Percentiles rank a stretch among this genome's conserved stretches.
phyloP scores from a whole-genome alignment of 2,113 vertebrate genomes.

The Galemys pyrenaicus region DNA sequence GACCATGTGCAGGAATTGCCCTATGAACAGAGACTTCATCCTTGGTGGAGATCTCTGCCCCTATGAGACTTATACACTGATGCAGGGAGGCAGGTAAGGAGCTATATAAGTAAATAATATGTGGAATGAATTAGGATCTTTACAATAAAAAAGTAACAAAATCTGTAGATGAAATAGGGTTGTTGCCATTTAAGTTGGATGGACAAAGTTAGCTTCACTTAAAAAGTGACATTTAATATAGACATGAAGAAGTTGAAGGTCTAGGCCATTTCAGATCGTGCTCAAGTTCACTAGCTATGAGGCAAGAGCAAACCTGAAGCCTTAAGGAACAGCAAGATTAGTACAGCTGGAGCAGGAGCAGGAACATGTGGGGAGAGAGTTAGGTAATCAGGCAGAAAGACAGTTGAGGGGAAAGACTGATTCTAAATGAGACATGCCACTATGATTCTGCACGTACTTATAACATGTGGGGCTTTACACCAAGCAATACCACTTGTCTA shows the following conservation, averaged over 20 bases:
- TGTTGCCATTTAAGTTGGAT: neutral
- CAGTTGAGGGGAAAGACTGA: neutral
- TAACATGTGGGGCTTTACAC: neutral
- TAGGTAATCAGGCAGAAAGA: neutral
- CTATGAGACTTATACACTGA: neutral
- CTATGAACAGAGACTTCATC: neutral
- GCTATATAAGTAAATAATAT: neutral
- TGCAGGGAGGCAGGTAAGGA: neutral
- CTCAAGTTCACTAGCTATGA: neutral
- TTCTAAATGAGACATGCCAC: neutral
- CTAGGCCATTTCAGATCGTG: neutral
- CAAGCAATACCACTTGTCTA: neutral
- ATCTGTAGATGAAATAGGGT: neutral
- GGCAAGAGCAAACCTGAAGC: neutral
- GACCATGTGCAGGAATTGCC: slow-evolving; percentile 26
- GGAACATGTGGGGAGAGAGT: neutral
- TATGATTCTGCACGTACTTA: neutral
- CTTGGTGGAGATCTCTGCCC: neutral
- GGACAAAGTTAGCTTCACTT: neutral
- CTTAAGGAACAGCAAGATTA: neutral
- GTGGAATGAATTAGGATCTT: neutral
- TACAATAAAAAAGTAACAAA: neutral
- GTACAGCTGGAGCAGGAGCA: neutral
- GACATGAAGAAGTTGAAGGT: neutral
- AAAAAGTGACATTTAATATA: neutral